These are phyloP conservation scores for Nomada fabriciana DNA, from an alignment of 2,888 invertebrate genomes.

Conservation along the genomic window DNA sequence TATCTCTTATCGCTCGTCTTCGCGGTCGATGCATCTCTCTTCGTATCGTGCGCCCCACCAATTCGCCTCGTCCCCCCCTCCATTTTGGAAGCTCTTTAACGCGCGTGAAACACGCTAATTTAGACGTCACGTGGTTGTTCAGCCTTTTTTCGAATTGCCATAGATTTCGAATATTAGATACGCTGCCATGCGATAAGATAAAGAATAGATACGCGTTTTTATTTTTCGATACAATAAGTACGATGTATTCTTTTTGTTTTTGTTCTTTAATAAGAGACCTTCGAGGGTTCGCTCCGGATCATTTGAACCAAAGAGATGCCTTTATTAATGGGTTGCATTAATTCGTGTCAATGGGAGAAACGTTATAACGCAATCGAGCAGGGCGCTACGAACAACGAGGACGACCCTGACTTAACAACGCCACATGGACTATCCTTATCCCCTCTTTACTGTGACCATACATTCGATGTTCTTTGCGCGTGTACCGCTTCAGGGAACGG, in stretches of 20 bases:
- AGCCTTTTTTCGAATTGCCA: background rate
- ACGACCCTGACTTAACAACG: constrained; percentile 56
- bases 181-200: too few relatives aligned
- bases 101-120: background rate
- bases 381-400: constrained; percentile 21
- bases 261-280: too few relatives aligned
- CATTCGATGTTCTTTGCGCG: constrained; percentile 15
- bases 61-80: background rate
- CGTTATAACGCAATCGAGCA: background rate
- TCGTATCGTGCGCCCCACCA: background rate
- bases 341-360: background rate
- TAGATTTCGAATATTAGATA: too few relatives aligned
- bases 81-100: background rate
- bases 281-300: too few relatives aligned
- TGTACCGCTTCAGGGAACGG: constrained; percentile 3
- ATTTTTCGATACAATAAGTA: too few relatives aligned
- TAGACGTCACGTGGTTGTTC: too few relatives aligned
- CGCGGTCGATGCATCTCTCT: constrained; percentile 20
- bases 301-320: too few relatives aligned
- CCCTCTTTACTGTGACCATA: constrained; percentile 6
- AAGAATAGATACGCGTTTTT: too few relatives aligned
- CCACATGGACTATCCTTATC: constrained; percentile 44
- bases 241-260: too few relatives aligned
- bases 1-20: constrained; percentile 57
- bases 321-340: too few relatives aligned